phyloP scores from a whole-genome alignment of 1,140 invertebrate genomes.

The Cylas formicarius region DNA sequence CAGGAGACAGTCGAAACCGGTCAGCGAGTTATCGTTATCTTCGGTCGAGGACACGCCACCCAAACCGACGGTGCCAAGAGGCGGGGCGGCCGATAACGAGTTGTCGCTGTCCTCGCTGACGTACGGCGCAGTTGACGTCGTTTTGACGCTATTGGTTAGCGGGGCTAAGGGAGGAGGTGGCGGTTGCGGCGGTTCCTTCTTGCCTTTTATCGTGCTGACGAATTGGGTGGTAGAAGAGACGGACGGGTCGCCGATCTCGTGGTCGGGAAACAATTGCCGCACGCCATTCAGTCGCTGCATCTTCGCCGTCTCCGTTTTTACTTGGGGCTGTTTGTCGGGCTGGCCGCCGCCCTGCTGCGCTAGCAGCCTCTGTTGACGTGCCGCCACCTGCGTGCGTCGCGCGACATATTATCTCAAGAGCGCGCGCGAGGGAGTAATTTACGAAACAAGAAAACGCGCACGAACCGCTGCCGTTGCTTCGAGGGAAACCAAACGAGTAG shows the following conservation, averaged over 20 bases:
- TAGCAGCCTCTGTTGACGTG: slow-evolving; percentile 53
- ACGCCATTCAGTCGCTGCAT: slow-evolving; percentile 41
- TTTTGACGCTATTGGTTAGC: slow-evolving; percentile 37
- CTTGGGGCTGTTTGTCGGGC: slow-evolving; percentile 26
- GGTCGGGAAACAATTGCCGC: slow-evolving; percentile 36
- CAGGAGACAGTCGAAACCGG: slow-evolving; percentile 54
- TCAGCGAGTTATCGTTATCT: slow-evolving; percentile 54
- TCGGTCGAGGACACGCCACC: slow-evolving; percentile 45
- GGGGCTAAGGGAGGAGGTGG: slow-evolving; percentile 47
- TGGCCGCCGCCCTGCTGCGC: slow-evolving; percentile 43
- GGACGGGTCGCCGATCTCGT: slow-evolving; percentile 33
- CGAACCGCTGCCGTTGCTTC: too few relatives aligned
- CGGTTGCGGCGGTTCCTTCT: slow-evolving; percentile 46
- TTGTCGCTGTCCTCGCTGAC: slow-evolving; percentile 52
- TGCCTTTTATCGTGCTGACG: slow-evolving; percentile 33
- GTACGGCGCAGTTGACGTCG: slow-evolving; percentile 24
- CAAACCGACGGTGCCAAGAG: slow-evolving; percentile 43
- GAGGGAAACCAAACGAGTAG: too few relatives aligned
- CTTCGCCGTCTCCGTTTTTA: slow-evolving; percentile 39
- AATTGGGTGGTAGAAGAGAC: slow-evolving; percentile 37
- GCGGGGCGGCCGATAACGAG: slow-evolving; percentile 50
- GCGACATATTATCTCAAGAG: too few relatives aligned
- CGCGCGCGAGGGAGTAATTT: too few relatives aligned
- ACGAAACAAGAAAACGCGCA: too few relatives aligned
- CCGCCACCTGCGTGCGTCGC: slow-evolving; percentile 59